Conservation (phyloP, 2,797 vertebrate genomes). For the Macroramphosus scolopax region DNA sequence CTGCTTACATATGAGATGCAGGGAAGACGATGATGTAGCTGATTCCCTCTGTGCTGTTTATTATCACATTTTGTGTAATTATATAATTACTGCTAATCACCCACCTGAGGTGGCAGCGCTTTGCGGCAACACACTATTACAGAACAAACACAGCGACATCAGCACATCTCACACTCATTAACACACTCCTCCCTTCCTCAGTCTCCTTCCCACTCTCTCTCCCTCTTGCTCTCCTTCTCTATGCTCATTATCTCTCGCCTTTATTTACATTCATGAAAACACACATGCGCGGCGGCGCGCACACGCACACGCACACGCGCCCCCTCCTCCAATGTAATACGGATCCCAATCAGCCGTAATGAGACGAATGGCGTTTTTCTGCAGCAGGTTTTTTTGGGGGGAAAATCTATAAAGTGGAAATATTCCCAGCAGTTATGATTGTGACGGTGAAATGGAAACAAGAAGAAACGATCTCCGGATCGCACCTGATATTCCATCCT, state of each 20-base stretch:
- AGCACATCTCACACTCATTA: constrained; percentile 77
- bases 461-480: constrained; percentile 66
- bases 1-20: constrained; percentile 44
- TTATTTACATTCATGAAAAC: constrained; percentile 75
- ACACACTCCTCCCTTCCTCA: constrained; percentile 67
- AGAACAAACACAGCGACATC: constrained; percentile 78
- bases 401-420: constrained; percentile 52
- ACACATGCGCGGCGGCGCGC: no score
- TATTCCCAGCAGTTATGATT: constrained; percentile 65
- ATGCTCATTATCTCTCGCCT: constrained; percentile 72
- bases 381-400: constrained; percentile 50
- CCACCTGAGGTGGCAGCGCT: constrained; percentile 82
- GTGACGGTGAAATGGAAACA: constrained; percentile 62
- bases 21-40: constrained; percentile 65
- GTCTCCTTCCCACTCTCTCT: constrained; percentile 34
- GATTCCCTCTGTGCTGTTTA: constrained; percentile 81
- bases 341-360: constrained; percentile 69
- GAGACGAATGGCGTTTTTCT: constrained; percentile 65
- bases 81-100: constrained; percentile 85
- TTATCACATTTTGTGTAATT: constrained; percentile 86
- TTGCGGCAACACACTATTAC: constrained; percentile 75
- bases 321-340: constrained; percentile 61
- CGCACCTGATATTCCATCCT: constrained; percentile 59
- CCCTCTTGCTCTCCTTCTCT: constrained; percentile 46
- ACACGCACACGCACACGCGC: constrained; percentile 35